Evolutionary conservation across 2,888 invertebrate genomes (phyloP).

Genomic region (Dorcus parallelipipedus): DNA sequence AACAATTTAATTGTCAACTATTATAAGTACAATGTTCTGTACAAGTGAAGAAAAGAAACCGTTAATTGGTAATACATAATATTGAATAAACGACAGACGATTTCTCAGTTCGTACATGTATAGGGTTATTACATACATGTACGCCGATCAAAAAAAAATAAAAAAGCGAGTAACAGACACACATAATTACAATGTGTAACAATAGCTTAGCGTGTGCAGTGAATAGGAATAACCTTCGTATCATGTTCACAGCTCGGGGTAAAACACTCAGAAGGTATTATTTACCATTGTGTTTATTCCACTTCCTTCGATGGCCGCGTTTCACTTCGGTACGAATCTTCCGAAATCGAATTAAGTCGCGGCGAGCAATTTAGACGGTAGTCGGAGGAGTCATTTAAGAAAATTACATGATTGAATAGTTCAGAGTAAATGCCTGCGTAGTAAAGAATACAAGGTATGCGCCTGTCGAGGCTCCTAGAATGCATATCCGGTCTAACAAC

Average conservation of each 20-base stretch:
- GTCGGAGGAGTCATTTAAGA: no score
- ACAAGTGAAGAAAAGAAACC: no score
- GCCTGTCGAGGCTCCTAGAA: slow-evolving; percentile 12
- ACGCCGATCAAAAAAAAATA: not conserved
- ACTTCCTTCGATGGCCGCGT: slow-evolving; percentile 4
- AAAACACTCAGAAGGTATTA: slow-evolving; percentile 26
- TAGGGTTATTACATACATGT: not conserved
- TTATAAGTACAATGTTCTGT: no score
- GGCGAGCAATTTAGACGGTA: no score
- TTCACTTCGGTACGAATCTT: no score
- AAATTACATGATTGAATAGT: no score
- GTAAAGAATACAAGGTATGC: slow-evolving; percentile 7
- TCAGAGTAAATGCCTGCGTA: not conserved
- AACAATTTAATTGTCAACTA: no score
- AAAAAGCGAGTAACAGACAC: slow-evolving; percentile 8
- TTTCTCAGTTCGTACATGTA: no score
- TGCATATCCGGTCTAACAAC: slow-evolving; percentile 43
- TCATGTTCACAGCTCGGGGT: slow-evolving; percentile 27
- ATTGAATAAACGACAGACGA: no score
- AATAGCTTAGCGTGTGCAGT: slow-evolving; percentile 28
- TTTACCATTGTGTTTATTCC: slow-evolving; percentile 23
- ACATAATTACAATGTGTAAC: slow-evolving; percentile 26
- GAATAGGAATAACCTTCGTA: slow-evolving; percentile 33
- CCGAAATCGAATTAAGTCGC: no score
- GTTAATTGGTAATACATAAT: no score